Evolutionary conservation across 1,140 invertebrate genomes (phyloP).

Genomic region (Steinernema khuongi): DNA sequence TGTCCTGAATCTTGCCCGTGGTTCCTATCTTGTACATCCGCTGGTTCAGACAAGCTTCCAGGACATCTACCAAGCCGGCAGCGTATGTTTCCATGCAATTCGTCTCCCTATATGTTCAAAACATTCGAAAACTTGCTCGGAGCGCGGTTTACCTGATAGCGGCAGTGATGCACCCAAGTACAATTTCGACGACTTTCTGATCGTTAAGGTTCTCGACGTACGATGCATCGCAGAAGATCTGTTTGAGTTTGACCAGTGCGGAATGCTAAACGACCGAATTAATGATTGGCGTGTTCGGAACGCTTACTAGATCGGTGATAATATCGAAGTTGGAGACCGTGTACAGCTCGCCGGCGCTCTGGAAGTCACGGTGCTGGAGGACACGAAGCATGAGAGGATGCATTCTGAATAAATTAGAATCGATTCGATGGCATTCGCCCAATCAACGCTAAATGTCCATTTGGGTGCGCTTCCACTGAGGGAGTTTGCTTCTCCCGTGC

Average conservation of each 20-base stretch:
- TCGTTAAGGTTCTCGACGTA: constrained; percentile 59
- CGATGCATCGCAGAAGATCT: constrained; percentile 40
- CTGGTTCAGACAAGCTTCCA: constrained; percentile 80
- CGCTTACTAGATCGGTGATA: constrained; percentile 71
- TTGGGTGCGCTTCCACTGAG: constrained; percentile 16
- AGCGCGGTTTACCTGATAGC: constrained; percentile 35
- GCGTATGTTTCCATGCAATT: constrained; percentile 78
- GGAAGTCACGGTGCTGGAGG: constrained; percentile 38
- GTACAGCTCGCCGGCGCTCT: constrained; percentile 78
- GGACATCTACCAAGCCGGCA: constrained; percentile 71
- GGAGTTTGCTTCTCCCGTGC: constrained; percentile 13
- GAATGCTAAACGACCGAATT: constrained; percentile 41
- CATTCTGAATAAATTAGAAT: constrained; percentile 24
- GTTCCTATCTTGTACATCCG: constrained; percentile 67
- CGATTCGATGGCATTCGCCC: constrained; percentile 11
- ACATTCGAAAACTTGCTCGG: not conserved
- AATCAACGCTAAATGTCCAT: constrained; percentile 13
- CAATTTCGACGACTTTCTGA: constrained; percentile 48
- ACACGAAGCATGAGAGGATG: constrained; percentile 39
- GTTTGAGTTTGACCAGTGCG: constrained; percentile 38
- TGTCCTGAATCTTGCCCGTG: constrained; percentile 69
- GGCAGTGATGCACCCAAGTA: constrained; percentile 44
- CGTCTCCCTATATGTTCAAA: constrained; percentile 69
- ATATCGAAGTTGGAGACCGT: constrained; percentile 77
- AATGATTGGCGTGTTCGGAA: not conserved